Percentiles rank a stretch among this genome's conserved stretches.
phyloP scores from a whole-genome alignment of 2,113 vertebrate genomes.

The Tetrao urogallus region DNA sequence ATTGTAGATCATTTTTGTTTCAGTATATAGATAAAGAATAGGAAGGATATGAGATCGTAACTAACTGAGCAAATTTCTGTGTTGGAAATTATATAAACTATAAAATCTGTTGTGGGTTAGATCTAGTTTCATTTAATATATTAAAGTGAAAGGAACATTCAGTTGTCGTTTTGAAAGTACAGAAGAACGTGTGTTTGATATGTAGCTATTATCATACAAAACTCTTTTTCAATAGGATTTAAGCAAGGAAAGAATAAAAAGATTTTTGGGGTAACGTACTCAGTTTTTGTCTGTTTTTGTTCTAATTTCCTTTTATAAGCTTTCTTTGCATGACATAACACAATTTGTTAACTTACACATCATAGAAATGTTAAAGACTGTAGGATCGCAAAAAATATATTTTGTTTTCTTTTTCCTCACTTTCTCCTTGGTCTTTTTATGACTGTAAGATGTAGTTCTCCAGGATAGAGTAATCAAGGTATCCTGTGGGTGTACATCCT shows the following conservation, averaged over 20 bases:
- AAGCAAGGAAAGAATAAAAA: slow-evolving; percentile 3
- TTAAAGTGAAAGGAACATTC: neutral
- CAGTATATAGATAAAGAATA: neutral
- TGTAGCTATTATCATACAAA: neutral
- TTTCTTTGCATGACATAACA: neutral
- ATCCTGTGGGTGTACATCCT: neutral
- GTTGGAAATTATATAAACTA: neutral
- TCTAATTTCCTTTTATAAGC: neutral
- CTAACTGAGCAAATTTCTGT: neutral
- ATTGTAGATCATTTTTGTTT: slow-evolving; percentile 32
- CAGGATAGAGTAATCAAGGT: neutral
- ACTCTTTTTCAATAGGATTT: neutral
- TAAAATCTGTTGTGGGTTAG: neutral
- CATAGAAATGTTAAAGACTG: neutral
- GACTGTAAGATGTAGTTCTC: neutral
- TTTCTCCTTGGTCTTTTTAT: neutral
- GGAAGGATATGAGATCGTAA: neutral
- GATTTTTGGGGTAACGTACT: neutral
- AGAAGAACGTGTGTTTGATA: neutral
- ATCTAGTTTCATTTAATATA: neutral
- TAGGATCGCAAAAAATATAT: neutral
- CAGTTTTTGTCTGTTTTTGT: neutral
- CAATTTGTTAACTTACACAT: neutral
- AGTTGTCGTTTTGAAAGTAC: neutral
- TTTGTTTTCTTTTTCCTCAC: neutral